Evolutionary conservation across 1,140 invertebrate species (phyloP).

Genomic region (Lucilia sericata): DNA sequence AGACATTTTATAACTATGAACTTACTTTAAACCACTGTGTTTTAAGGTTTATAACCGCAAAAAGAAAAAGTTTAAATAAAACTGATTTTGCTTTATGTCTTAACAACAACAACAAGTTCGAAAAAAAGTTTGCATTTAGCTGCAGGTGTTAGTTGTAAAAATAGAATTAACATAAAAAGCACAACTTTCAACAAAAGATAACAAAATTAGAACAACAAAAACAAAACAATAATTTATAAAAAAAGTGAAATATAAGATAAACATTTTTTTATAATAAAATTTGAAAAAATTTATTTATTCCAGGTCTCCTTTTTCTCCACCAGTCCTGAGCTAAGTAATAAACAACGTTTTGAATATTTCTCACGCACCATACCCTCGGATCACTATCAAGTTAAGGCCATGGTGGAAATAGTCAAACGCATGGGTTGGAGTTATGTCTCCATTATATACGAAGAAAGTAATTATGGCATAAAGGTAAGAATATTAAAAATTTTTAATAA

Average conservation of each 20-base stretch:
- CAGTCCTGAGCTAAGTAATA: constrained; percentile 93
- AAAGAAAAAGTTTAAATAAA: no score
- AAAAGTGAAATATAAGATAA: no score
- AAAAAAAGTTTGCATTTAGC: not conserved
- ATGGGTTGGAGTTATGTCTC: constrained; percentile 95
- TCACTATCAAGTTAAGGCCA: constrained; percentile 93
- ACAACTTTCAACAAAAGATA: no score
- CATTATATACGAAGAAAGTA: constrained; percentile 96
- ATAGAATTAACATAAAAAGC: not conserved
- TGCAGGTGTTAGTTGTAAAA: not conserved
- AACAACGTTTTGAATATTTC: constrained; percentile 95
- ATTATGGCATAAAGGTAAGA: constrained; percentile 93
- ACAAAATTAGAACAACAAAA: no score
- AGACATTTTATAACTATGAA: not conserved
- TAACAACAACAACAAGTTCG: not conserved
- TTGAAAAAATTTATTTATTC: no score
- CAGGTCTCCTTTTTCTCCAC: constrained; percentile 97
- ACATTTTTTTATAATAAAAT: no score
- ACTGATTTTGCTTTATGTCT: not conserved
- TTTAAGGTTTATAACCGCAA: not conserved
- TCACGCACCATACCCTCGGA: constrained; percentile 95
- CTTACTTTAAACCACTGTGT: not conserved
- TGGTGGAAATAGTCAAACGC: constrained; percentile 91
- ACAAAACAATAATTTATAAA: no score
- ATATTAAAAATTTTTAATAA: not conserved